Evolutionary conservation across 2,888 invertebrate species (phyloP).

Genomic region (Phytoseiulus persimilis): DNA sequence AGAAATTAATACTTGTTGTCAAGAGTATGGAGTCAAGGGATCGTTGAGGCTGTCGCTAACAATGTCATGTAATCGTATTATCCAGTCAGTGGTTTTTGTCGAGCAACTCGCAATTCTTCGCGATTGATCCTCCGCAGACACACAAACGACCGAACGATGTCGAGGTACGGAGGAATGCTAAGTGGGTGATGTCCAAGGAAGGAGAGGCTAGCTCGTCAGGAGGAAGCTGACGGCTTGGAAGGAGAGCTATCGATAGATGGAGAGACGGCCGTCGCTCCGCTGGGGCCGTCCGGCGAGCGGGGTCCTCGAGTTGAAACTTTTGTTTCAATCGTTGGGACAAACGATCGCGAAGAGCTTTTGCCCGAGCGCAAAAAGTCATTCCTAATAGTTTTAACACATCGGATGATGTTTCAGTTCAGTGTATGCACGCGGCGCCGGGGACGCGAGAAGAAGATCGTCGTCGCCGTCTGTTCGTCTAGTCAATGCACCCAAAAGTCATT

Average conservation of each 20-base stretch:
- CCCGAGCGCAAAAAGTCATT: background rate
- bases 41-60: background rate
- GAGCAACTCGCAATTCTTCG: background rate
- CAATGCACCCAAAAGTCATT: constrained; percentile 5
- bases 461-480: background rate
- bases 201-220: background rate
- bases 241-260: background rate
- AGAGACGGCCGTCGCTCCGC: background rate
- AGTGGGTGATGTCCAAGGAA: background rate
- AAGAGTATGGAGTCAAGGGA: too few species aligned
- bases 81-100: background rate
- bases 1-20: too few species aligned
- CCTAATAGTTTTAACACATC: background rate
- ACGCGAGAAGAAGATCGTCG: background rate
- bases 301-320: background rate
- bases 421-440: background rate
- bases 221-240: background rate
- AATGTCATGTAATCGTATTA: background rate
- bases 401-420: background rate
- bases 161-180: background rate
- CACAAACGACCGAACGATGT: background rate
- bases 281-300: background rate
- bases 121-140: background rate
- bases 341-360: background rate
- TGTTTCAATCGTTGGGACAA: background rate